phyloP scores from a whole-genome alignment of 2,113 vertebrate genomes.

The Hippocampus comes region DNA sequence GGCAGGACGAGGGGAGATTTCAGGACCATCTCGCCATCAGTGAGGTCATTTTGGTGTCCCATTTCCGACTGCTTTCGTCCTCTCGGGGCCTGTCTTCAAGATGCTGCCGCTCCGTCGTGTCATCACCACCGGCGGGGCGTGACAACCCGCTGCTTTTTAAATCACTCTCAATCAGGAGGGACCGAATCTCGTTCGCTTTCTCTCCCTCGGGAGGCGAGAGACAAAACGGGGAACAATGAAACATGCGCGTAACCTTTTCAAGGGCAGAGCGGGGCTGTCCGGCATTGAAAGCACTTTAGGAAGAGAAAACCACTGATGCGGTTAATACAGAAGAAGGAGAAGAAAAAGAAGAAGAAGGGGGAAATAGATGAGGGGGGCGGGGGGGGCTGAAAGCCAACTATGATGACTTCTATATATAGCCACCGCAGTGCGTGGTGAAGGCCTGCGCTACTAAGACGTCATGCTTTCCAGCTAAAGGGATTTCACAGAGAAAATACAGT shows the following conservation, averaged over 20 bases:
- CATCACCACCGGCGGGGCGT: constrained; percentile 60
- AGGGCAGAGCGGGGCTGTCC: constrained; percentile 63
- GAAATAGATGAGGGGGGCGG: constrained; percentile 49
- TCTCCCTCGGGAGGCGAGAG: constrained; percentile 31
- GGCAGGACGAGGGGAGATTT: constrained; percentile 36
- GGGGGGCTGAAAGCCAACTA: constrained; percentile 62
- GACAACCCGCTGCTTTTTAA: constrained; percentile 66
- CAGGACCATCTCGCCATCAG: constrained; percentile 45
- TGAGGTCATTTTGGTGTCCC: constrained; percentile 43
- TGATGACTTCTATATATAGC: constrained; percentile 75
- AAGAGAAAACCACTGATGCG: constrained; percentile 73
- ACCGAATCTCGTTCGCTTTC: constrained; percentile 8
- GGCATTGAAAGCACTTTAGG: constrained; percentile 69
- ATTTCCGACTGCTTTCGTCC: constrained; percentile 24
- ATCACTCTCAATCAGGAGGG: constrained; percentile 69
- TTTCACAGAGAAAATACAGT: constrained; percentile 50
- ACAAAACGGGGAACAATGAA: constrained; percentile 68
- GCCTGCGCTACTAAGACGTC: constrained; percentile 57
- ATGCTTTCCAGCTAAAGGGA: constrained; percentile 70
- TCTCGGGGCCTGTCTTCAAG: constrained; percentile 45
- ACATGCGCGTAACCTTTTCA: constrained; percentile 68
- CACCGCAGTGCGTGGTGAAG: constrained; percentile 45
- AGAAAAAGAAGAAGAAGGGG: constrained; percentile 51
- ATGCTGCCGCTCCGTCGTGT: constrained; percentile 59
- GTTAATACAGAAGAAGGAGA: constrained; percentile 71